Base-by-base conservation (phyloP, 2,797 vertebrate genomes). In the Margarornis squamiger region DNA sequence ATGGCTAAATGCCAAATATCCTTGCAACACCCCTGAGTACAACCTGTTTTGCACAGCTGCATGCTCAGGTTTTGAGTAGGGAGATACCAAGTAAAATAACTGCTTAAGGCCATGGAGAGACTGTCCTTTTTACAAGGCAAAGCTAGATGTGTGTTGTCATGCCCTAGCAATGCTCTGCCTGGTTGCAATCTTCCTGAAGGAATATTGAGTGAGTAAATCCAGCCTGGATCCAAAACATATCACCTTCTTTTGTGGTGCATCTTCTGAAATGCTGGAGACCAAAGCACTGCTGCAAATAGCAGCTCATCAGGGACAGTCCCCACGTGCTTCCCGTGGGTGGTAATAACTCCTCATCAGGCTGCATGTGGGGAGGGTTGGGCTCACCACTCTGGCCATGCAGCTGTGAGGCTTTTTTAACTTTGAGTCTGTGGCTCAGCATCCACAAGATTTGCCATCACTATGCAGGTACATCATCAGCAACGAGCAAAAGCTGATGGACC, bases 331-430 rank as follows among this genome's bases (percentile, higher is more conserved):
- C 14, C 0, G 1, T 22, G 27, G 61, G 27, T 3, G 2, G 29
- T 32, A 27, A 55, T n/a, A 55, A 32, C 27, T 29, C 15, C 7
- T 36, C 43, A 34, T 19, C 57, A 2, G 3, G 3, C 30, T 36
- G 41, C 23, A 18, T 5, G 0, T 0, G 0, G 29, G 14, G 20
- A 39, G 20, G 22, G 9, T 14, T 0, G 1, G 26, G 20, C 54
- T 83, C 21, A 18, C 9, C 0, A 4, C 34, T 24, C 18, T 34
- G 54, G 21, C 39, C 21, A 3, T 2, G 5, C 55, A 63, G 57
- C 45, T 1, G 1, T 2, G 2, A 57, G 48, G 30, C n/a, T 67
- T 61, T 70, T 71, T 39, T 1, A 19, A 29, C 71, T 27, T 46
- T n/a, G 39, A 78, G 51, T 30, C 45, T 0, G 0, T n/a, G 72